Evolutionary conservation across 1,140 invertebrate species (phyloP).

Genomic region (Hyles euphorbiae): DNA sequence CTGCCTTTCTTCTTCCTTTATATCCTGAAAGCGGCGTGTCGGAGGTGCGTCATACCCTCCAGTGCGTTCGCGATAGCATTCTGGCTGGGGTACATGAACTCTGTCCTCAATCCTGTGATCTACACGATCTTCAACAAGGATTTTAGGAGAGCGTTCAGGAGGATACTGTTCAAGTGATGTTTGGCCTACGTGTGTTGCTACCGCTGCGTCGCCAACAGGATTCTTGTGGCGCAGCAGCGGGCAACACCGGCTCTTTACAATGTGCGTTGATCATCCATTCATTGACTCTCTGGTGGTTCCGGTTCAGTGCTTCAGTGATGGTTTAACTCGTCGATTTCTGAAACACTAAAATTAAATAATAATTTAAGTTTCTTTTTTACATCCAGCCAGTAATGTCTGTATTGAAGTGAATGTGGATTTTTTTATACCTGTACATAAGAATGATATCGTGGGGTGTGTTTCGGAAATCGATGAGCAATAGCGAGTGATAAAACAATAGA

Average conservation of each 20-base stretch:
- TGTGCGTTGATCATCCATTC: conserved; percentile 46
- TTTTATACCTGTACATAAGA: too few species aligned
- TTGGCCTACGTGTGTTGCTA: conserved; percentile 86
- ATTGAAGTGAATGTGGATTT: too few species aligned
- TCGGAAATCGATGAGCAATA: too few species aligned
- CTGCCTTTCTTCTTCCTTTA: conserved; percentile 98
- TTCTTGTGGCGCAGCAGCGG: conserved; percentile 76
- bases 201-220: conserved; percentile 77
- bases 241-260: conserved; percentile 77
- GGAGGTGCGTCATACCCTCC: conserved; percentile 84
- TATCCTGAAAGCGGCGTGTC: conserved; percentile 89
- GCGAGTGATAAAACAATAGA: neutral
- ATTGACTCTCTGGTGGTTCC: neutral
- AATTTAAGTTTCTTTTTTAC: too few species aligned
- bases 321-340: neutral
- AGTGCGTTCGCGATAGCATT: conserved; percentile 96
- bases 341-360: too few species aligned
- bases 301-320: neutral
- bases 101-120: conserved; percentile 97
- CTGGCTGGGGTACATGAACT: conserved; percentile 99
- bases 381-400: too few species aligned
- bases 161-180: conserved; percentile 96
- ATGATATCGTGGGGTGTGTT: too few species aligned
- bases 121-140: conserved; percentile 99
- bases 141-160: conserved; percentile 95